Conservation (phyloP, 1,140 invertebrate species). For the Drosophila asahinai region DNA sequence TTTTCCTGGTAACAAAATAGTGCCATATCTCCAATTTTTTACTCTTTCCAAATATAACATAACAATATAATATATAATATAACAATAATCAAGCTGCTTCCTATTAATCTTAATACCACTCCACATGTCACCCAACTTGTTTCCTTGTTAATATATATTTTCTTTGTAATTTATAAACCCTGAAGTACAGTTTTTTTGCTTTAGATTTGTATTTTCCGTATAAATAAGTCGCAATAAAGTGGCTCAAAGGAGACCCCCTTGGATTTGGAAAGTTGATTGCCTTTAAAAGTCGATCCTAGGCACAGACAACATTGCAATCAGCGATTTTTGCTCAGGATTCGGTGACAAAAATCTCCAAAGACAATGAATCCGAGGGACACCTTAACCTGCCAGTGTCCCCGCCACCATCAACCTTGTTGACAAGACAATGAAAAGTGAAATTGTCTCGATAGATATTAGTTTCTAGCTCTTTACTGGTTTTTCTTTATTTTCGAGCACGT, state of each 20-base stretch:
- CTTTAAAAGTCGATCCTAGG: constrained; percentile 20
- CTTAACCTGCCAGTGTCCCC: neutral
- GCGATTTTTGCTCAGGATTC: constrained; percentile 13
- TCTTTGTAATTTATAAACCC: neutral
- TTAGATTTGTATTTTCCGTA: neutral
- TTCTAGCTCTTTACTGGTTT: constrained; percentile 46
- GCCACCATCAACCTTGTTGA: constrained; percentile 11
- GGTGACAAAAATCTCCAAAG: neutral
- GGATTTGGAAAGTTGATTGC: constrained; percentile 31
- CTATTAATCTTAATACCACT: no score
- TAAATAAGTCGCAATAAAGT: neutral
- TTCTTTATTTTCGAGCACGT: constrained; percentile 44
- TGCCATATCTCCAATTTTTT: no score
- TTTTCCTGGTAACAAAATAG: no score
- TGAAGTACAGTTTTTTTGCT: neutral
- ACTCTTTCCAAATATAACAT: no score
- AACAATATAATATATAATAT: no score
- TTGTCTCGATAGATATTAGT: constrained; percentile 66
- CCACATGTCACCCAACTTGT: neutral
- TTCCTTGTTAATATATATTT: neutral
- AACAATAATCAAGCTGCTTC: no score
- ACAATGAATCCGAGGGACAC: neutral
- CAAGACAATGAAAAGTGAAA: constrained; percentile 77
- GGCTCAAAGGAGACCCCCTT: neutral
- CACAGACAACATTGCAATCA: constrained; percentile 12